Conservation (phyloP, 2,888 invertebrate genomes). For the Xestia xanthographa region DNA sequence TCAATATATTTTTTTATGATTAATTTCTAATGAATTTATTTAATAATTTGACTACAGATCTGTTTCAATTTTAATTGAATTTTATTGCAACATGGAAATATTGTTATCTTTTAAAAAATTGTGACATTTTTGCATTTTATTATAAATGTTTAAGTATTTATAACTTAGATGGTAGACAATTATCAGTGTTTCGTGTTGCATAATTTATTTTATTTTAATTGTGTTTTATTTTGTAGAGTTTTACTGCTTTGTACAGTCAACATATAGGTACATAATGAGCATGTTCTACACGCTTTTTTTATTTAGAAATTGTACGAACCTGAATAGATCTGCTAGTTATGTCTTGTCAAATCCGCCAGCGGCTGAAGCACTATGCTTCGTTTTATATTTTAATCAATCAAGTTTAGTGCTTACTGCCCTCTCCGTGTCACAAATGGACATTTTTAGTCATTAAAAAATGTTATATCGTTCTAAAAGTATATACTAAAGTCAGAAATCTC, state of each 20-base stretch:
- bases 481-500: constrained; percentile 54
- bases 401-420: constrained; percentile 66
- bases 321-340: constrained; percentile 88
- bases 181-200: constrained; percentile 85
- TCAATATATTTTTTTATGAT: constrained; percentile 72
- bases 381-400: constrained; percentile 58
- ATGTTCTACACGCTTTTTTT: constrained; percentile 72
- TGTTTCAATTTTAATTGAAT: constrained; percentile 62
- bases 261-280: constrained; percentile 63
- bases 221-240: constrained; percentile 83
- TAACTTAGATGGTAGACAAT: constrained; percentile 70
- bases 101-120: constrained; percentile 58
- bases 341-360: constrained; percentile 65
- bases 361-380: constrained; percentile 58
- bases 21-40: constrained; percentile 64
- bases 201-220: constrained; percentile 87
- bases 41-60: constrained; percentile 66
- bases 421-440: constrained; percentile 73
- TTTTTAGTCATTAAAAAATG: constrained; percentile 51
- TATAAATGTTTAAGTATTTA: constrained; percentile 68
- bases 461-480: constrained; percentile 61
- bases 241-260: constrained; percentile 81
- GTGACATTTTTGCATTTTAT: constrained; percentile 68
- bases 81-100: constrained; percentile 61
- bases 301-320: constrained; percentile 38